Evolutionary conservation across 1,140 invertebrate genomes (phyloP), one percentile per base, ranked within the genome.

Genomic region (Atopsyche davidsoni): DNA sequence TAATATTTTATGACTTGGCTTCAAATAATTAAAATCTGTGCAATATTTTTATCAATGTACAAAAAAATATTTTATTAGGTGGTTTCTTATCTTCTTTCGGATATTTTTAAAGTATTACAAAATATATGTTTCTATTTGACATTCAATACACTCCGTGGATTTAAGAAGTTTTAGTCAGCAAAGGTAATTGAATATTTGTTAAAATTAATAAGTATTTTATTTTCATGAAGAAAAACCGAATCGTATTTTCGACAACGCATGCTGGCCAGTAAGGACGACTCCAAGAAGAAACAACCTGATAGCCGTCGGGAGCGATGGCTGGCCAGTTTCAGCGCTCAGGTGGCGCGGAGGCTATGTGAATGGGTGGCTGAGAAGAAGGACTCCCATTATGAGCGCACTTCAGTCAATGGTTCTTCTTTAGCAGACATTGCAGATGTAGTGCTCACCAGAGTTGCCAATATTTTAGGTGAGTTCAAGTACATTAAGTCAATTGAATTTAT

Each of bases 341-440:
- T 72, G 45, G 70, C 70, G n/a, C 68, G 67, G 21, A 62, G 62
- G 18, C 53, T 72, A 17, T 72, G 68, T 45, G 68, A 70, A 41
- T 72, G 69, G 56, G 67, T 71, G 36, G 62, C 67, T 6, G 46
- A 49, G 25, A 34, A 40, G 3, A 41, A 41, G 21, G 36, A 49
- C 11, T 18, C 38, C 0, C n/a, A 31, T 4, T 23, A 31, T 11
- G 21, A 41, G 9, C n/a, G 21, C 1, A 22, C 17, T 13, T 17
- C 3, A 4, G 14, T 40, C 1, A 41, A 21, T 32, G 25, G 31
- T 6, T 31, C 10, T 18, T n/a, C n/a, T n/a, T n/a, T n/a, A n/a
- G n/a, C n/a, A n/a, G 68, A 66, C 40, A 69, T 71, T 19, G 70
- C 70, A 3, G 70, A 72, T 45, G 66, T 69, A 3, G 70, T 72